phyloP scores from a whole-genome alignment of 2,113 vertebrate species.

The Choloepus hoffmanni region DNA sequence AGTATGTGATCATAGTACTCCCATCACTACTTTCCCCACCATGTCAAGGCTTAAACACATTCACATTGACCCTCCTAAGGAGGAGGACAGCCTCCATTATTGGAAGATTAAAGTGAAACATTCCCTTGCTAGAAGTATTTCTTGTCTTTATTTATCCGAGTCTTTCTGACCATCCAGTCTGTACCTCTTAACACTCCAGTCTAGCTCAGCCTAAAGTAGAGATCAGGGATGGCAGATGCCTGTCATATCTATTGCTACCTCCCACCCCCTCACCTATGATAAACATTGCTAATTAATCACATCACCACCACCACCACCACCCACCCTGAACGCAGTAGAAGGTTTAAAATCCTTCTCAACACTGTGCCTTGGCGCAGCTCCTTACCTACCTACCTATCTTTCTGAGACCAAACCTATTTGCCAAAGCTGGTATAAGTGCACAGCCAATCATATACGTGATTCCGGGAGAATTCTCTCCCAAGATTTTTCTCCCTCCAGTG shows the following conservation, averaged over 20 bases:
- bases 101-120: slow-evolving; percentile 2
- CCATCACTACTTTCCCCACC: neutral
- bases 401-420: neutral
- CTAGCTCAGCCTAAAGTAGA: slow-evolving; percentile 39
- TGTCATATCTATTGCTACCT: neutral
- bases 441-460: neutral
- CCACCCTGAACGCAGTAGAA: slow-evolving; percentile 23
- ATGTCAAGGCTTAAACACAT: too few relatives aligned
- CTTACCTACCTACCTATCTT: neutral
- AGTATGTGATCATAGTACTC: neutral
- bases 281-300: slow-evolving; percentile 29
- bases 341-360: slow-evolving; percentile 12
- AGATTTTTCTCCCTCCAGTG: neutral
- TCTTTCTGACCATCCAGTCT: slow-evolving; percentile 27
- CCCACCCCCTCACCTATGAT: neutral
- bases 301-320: neutral
- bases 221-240: neutral
- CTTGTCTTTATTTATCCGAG: slow-evolving; percentile 22
- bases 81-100: neutral
- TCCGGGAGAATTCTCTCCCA: neutral
- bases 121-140: neutral
- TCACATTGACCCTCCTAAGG: neutral
- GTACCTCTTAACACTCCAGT: neutral
- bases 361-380: neutral
- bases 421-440: neutral